These are phyloP conservation scores for Pelodytes ibericus DNA, from an alignment of 2,797 vertebrate genomes.

Conservation along the genomic window DNA sequence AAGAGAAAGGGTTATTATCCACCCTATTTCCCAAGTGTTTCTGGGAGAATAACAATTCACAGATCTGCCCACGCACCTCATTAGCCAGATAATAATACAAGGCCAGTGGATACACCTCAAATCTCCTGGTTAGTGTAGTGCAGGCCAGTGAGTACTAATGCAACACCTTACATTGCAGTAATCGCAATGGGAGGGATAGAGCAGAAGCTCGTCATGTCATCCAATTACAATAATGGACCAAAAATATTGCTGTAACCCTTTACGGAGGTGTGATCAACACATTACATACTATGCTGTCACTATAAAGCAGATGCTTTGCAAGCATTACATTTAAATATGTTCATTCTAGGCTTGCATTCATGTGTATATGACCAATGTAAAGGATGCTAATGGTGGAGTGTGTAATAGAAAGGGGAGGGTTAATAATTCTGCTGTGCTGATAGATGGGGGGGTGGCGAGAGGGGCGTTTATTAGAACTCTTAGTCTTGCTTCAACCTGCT, in stretches of 20 bases:
- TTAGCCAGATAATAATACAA: constrained; percentile 33
- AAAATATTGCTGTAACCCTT: no score
- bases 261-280: no score
- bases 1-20: constrained; percentile 29
- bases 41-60: constrained; percentile 33
- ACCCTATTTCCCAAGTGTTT: background rate
- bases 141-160: background rate
- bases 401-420: background rate
- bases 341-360: no score
- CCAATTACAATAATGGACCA: no score
- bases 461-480: constrained; percentile 18
- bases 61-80: constrained; percentile 36
- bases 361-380: background rate
- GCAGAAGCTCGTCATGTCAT: background rate
- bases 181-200: background rate
- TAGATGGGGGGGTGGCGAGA: constrained; percentile 10
- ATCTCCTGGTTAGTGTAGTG: background rate
- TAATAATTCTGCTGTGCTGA: background rate
- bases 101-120: constrained; percentile 1
- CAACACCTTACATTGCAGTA: background rate
- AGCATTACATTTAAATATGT: no score
- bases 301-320: no score
- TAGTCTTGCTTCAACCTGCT: constrained; percentile 32
- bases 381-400: background rate
- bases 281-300: no score